Conservation (phyloP, 2,888 invertebrate genomes). For the Alloscopus bannaensis region DNA sequence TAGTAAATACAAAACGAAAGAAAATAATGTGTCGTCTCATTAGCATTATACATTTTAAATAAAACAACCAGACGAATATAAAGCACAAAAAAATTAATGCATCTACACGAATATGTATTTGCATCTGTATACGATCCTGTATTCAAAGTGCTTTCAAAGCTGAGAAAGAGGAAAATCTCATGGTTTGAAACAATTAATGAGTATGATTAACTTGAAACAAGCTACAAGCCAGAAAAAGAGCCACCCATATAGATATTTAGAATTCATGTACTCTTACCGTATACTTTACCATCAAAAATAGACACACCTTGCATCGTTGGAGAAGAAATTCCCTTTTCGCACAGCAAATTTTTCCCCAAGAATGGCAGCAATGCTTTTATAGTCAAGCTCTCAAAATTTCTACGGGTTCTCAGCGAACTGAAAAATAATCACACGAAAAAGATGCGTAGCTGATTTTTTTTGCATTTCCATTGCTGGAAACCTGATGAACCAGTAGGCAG, state of each 20-base stretch:
- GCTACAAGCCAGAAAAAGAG: too few species aligned
- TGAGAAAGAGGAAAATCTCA: background rate
- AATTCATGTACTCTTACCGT: too few species aligned
- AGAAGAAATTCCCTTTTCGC: too few species aligned
- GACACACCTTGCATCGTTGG: too few species aligned
- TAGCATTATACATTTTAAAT: background rate
- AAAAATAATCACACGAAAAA: conserved; percentile 11
- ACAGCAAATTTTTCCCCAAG: too few species aligned
- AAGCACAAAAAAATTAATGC: background rate
- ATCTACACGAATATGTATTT: too few species aligned
- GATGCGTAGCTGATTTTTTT: conserved; percentile 6
- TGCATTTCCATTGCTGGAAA: conserved; percentile 53
- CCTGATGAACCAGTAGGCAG: conserved; percentile 18
- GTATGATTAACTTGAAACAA: background rate
- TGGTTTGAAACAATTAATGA: background rate
- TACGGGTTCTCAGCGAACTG: conserved; percentile 13
- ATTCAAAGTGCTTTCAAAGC: background rate
- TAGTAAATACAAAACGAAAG: too few species aligned
- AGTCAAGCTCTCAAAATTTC: too few species aligned
- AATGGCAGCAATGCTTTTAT: too few species aligned
- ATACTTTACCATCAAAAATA: too few species aligned
- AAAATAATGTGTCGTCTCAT: background rate
- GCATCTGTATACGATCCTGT: background rate
- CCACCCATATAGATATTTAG: too few species aligned
- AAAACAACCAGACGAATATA: too few species aligned